Conservation (phyloP, 1,140 invertebrate species). For the Pogonus chalceus region DNA sequence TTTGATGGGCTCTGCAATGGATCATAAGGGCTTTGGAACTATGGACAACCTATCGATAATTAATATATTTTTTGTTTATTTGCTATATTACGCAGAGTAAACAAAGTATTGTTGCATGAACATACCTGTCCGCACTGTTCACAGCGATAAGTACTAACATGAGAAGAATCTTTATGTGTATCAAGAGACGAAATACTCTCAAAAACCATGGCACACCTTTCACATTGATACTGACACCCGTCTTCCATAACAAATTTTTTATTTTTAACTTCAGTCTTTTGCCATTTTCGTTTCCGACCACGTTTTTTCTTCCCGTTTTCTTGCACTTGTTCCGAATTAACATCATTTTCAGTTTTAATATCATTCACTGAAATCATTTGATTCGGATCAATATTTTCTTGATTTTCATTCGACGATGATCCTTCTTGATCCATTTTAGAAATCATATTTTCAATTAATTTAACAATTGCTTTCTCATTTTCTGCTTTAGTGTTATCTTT, state of each 20-base stretch:
- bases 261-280: slow-evolving; percentile 16
- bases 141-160: slow-evolving; percentile 39
- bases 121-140: slow-evolving; percentile 40
- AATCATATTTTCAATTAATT: slow-evolving; percentile 30
- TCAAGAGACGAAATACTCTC: slow-evolving; percentile 26
- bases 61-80: no score
- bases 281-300: slow-evolving; percentile 26
- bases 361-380: slow-evolving; percentile 17
- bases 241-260: slow-evolving; percentile 19
- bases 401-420: slow-evolving; percentile 12
- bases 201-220: slow-evolving; percentile 29
- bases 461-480: slow-evolving; percentile 20
- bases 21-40: slow-evolving; percentile 34
- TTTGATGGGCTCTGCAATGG: slow-evolving; percentile 39
- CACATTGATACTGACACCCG: slow-evolving; percentile 32
- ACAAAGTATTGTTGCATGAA: slow-evolving; percentile 21
- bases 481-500: slow-evolving; percentile 13
- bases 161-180: slow-evolving; percentile 28
- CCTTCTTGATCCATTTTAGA: background rate
- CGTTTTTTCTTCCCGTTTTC: slow-evolving; percentile 24
- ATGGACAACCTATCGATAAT: slow-evolving; percentile 31
- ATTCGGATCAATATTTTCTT: slow-evolving; percentile 14
- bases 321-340: slow-evolving; percentile 7
- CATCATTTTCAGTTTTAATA: slow-evolving; percentile 13
- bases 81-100: background rate